Conservation (phyloP, 2,113 vertebrate species). For the Nannobrachium achirus region DNA sequence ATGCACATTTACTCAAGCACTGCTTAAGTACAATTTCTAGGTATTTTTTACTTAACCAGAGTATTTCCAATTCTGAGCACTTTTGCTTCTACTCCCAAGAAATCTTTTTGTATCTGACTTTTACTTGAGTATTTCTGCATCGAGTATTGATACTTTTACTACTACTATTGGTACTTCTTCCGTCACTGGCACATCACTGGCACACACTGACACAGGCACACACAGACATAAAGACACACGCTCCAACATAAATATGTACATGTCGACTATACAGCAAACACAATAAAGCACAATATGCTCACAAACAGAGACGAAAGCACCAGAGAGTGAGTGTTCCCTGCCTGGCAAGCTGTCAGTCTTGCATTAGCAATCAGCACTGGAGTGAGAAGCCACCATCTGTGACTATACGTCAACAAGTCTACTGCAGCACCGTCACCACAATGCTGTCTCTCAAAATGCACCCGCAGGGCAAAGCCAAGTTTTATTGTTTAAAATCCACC, state of each 20-base stretch:
- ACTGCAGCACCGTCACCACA: conserved; percentile 8
- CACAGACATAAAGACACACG: not conserved
- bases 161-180: too few relatives aligned
- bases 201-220: not conserved
- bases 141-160: too few relatives aligned
- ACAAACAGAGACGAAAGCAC: conserved; percentile 44
- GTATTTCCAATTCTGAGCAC: too few relatives aligned
- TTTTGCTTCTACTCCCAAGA: too few relatives aligned
- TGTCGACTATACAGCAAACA: not conserved
- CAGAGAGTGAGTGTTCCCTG: conserved; percentile 23
- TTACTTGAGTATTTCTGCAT: too few relatives aligned
- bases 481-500: too few relatives aligned
- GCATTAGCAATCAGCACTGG: conserved; percentile 60
- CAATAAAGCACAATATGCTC: conserved; percentile 37
- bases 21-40: too few relatives aligned
- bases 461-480: conserved; percentile 19
- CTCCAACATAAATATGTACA: too few relatives aligned
- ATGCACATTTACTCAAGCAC: too few relatives aligned
- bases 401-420: conserved; percentile 62
- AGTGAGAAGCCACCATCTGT: conserved; percentile 68
- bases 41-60: too few relatives aligned
- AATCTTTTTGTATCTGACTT: too few relatives aligned
- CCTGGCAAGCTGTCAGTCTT: conserved; percentile 60
- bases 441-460: conserved; percentile 21
- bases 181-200: too few relatives aligned